These are phyloP conservation scores for Orestias chungarensis DNA, from an alignment of 2,797 vertebrate species.

Conservation along the genomic window DNA sequence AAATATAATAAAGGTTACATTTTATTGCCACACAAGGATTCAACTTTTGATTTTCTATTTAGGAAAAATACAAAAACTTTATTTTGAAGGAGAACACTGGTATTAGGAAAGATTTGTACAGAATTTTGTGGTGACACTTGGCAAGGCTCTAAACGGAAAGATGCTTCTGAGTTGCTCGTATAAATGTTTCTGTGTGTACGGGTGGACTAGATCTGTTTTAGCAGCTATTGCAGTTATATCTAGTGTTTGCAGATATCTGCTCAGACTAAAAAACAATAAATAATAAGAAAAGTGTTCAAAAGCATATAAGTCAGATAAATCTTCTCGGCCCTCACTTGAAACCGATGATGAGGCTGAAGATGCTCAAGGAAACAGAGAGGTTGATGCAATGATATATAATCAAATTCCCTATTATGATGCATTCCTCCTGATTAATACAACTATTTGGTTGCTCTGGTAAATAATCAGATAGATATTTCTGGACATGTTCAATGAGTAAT, in stretches of 20 bases:
- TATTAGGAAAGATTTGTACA: neutral
- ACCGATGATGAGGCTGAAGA: neutral
- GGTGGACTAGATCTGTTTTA: neutral
- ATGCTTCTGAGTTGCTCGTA: neutral
- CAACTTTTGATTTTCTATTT: neutral
- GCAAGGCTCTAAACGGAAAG: too few species aligned
- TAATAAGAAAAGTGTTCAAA: too few species aligned
- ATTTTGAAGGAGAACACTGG: too few species aligned
- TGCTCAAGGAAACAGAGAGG: neutral
- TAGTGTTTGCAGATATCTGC: too few species aligned
- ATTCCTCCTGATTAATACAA: too few species aligned
- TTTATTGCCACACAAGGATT: neutral
- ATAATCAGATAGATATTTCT: neutral
- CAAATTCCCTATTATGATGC: neutral
- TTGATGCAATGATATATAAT: neutral
- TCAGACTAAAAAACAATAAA: too few species aligned
- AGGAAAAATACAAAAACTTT: neutral
- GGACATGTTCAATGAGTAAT: too few species aligned
- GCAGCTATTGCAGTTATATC: too few species aligned
- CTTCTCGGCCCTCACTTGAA: neutral
- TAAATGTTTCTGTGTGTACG: neutral
- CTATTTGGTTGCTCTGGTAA: too few species aligned
- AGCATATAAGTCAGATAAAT: too few species aligned
- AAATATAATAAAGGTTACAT: too few species aligned
- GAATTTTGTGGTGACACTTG: neutral